These are phyloP conservation scores for Pelosia muscerda DNA, from an alignment of 2,888 invertebrate genomes.

Conservation along the genomic window DNA sequence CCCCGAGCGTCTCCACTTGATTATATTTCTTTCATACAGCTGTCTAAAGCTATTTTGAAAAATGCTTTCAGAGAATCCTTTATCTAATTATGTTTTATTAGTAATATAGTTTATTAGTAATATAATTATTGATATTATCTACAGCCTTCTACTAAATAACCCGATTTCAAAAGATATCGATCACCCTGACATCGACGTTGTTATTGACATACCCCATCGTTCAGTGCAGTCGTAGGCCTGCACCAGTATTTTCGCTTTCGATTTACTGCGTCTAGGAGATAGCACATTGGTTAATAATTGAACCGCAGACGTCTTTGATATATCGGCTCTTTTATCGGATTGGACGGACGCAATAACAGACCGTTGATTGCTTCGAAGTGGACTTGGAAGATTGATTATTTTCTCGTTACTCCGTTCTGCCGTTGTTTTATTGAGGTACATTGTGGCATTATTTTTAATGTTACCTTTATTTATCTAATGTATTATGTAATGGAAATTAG, in stretches of 20 bases:
- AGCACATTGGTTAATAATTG: slow-evolving; percentile 83
- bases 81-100: background rate
- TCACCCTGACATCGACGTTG: slow-evolving; percentile 54
- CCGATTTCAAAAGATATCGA: slow-evolving; percentile 42
- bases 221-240: slow-evolving; percentile 63
- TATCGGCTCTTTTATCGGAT: slow-evolving; percentile 85
- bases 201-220: slow-evolving; percentile 64
- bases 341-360: slow-evolving; percentile 85
- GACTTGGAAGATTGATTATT: slow-evolving; percentile 85
- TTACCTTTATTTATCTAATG: slow-evolving; percentile 28
- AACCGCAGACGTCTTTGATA: slow-evolving; percentile 85
- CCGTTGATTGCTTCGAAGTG: slow-evolving; percentile 86
- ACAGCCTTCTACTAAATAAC: background rate
- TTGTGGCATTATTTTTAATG: slow-evolving; percentile 46
- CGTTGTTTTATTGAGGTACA: slow-evolving; percentile 65
- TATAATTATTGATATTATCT: no score
- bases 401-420: slow-evolving; percentile 75
- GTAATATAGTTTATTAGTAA: no score
- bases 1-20: slow-evolving; percentile 52
- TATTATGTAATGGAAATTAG: background rate
- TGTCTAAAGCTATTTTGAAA: slow-evolving; percentile 7
- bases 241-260: slow-evolving; percentile 75
- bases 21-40: slow-evolving; percentile 49
- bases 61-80: background rate
- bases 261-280: slow-evolving; percentile 80